Base-by-base conservation (phyloP, 2,113 vertebrate genomes). In the Chloropsis hardwickii region DNA sequence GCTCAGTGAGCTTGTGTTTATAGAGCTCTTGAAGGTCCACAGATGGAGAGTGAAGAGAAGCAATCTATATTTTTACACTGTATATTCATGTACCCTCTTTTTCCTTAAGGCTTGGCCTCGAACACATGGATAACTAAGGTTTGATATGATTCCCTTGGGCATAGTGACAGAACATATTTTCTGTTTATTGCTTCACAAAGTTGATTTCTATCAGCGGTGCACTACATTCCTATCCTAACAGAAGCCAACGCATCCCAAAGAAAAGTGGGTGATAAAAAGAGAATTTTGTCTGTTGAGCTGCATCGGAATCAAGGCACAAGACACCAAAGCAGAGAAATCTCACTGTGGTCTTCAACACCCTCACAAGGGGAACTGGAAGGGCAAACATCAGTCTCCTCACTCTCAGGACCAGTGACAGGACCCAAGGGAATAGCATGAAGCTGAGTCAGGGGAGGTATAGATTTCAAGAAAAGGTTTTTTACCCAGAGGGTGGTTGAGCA, bases 21-120 rank as follows among this genome's bases (percentile, higher is more conserved):
- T 87, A 87, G 92, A 96, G 67, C 42, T 92, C 54, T 78, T 82
- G 54, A 93, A 81, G 51, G 85, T 67, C 56, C 86, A 92, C 88
- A 95, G 82, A 93, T 67, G 56, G 82, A 87, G n/a, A 88, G 35
- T 10, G 18, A 66, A 93, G 66, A 72, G 51, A 82, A 65, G 29
- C 39, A 93, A 92, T 78, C 86, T 78, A 25, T 81, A 82, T 85
- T 95, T 95, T 94, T 78, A 91, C 45, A 62, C 39, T 83, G 42
- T 79, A 39, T 73, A 74, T 84, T 85, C 91, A 53, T 23, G 28
- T 88, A 81, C n/a, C 15, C 24, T 85, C 66, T 81, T 81, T 58
- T 70, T 91, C 81, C 70, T 89, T 54, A 73, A 95, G 66, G 66
- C 66, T 40, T 90, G 35, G 66, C 73, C 92, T 91, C 45, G 2